Evolutionary conservation across 2,797 vertebrate species (phyloP), one percentile per base, ranked within the genome.

Genomic region (Enteromius argenteus): DNA sequence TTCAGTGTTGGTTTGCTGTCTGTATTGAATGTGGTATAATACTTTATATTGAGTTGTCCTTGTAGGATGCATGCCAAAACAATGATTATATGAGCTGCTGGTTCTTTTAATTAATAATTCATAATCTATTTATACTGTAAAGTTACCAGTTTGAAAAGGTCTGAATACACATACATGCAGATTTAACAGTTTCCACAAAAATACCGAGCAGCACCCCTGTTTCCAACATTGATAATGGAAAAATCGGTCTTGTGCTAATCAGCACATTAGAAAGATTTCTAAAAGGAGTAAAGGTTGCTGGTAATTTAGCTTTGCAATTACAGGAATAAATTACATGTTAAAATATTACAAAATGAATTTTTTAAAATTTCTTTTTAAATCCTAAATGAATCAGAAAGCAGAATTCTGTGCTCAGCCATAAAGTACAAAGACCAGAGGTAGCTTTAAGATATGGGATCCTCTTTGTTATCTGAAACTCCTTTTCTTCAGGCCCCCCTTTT

Each of bases 401-500:
- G 32, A 7, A 69, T 5, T 68, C 14, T 44, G 23, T 42, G 21
- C 49, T 56, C 51, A 3, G 10, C 37, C 53, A 10, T 6, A 14
- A 46, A 21, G 37, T 32, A 32, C 39, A 74, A 37, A 64, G n/a
- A 51, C 71, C 44, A 66, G 68, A 62, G 53, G 80, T 84, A 85
- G 80, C 78, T 84, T 80, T 84, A 64, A 76, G 58, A 51, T 66
- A 66, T 37, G 0, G 21, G 77, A 77, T 46, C 17, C 79, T 42
- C 51, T 64, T 67, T 81, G 66, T 44, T n/a, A 35, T 82, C 23
- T 81, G 51, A 85, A 80, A 44, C 80, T 84, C 62, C 62, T 76
- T 80, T 81, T 27, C 62, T 58, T 58, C 64, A 60, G 49, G 49
- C 69, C 14, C 15, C 69, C 8, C 21, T 67, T 67, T 35, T 32